Conservation (phyloP, 2,888 invertebrate species). For the Aporophyla nigra region DNA sequence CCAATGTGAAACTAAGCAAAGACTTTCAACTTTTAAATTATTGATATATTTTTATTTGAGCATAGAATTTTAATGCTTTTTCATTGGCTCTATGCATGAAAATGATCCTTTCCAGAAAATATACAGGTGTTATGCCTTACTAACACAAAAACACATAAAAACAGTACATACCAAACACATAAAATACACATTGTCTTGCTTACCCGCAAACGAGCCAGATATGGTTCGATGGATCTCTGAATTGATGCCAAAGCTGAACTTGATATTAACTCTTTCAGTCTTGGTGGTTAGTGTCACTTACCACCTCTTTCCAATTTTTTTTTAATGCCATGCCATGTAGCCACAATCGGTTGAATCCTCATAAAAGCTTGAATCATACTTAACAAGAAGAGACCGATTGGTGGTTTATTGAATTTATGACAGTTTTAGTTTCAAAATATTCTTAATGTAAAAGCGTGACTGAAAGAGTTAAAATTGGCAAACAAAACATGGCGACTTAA, state of each 20-base stretch:
- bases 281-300: no score
- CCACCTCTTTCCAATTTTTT: no score
- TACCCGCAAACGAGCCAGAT: not conserved
- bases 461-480: not conserved
- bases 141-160: slow-evolving; percentile 8
- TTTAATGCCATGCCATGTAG: no score
- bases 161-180: not conserved
- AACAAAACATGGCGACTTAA: not conserved
- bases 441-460: no score
- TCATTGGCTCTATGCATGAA: slow-evolving; percentile 18
- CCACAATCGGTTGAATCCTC: no score
- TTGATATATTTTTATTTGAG: not conserved
- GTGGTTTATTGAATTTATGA: no score
- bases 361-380: no score
- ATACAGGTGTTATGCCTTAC: not conserved
- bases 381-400: no score
- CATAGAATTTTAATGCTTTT: not conserved
- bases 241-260: not conserved
- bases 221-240: not conserved
- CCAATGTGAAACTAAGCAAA: slow-evolving; percentile 5
- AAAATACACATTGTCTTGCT: not conserved
- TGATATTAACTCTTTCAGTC: no score
- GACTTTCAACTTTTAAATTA: not conserved
- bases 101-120: slow-evolving; percentile 4
- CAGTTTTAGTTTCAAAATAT: no score